Evolutionary conservation across 2,797 vertebrate genomes (phyloP).

Genomic region (Cynopterus sphinx): DNA sequence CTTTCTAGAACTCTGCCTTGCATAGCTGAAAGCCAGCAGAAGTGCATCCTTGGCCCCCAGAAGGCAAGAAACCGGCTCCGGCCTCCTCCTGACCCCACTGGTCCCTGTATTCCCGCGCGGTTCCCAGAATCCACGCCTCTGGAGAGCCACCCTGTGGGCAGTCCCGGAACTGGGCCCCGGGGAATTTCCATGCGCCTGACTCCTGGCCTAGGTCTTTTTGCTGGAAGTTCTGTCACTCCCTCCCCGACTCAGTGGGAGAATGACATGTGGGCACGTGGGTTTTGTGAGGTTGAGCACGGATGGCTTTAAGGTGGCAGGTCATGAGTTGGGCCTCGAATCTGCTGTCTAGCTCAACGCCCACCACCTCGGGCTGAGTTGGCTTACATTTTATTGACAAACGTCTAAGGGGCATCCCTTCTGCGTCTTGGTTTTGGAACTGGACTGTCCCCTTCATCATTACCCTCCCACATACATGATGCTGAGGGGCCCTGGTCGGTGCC

Average conservation of each 20-base stretch:
- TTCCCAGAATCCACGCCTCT: background rate
- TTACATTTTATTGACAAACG: background rate
- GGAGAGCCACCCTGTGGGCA: background rate
- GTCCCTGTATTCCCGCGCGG: too few relatives aligned
- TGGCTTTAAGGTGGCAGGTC: background rate
- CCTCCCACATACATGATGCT: background rate
- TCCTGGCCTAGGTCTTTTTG: background rate
- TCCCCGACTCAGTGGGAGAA: background rate
- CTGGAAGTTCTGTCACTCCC: background rate
- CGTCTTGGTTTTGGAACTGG: background rate
- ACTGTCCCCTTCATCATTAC: background rate
- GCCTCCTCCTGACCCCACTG: background rate
- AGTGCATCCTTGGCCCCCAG: background rate
- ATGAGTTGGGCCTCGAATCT: background rate
- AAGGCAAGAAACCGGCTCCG: background rate
- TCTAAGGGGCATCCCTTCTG: background rate
- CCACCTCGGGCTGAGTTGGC: background rate
- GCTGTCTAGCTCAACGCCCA: background rate
- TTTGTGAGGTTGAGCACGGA: background rate
- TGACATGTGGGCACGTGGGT: fast-evolving
- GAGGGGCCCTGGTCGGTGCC: background rate
- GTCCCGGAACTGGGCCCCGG: background rate
- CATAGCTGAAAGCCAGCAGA: background rate
- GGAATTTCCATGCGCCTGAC: background rate
- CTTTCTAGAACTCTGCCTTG: background rate